Evolutionary conservation across 2,888 invertebrate genomes (phyloP), one percentile per base, ranked within the genome.

Genomic region (Chymomyza procnemis): DNA sequence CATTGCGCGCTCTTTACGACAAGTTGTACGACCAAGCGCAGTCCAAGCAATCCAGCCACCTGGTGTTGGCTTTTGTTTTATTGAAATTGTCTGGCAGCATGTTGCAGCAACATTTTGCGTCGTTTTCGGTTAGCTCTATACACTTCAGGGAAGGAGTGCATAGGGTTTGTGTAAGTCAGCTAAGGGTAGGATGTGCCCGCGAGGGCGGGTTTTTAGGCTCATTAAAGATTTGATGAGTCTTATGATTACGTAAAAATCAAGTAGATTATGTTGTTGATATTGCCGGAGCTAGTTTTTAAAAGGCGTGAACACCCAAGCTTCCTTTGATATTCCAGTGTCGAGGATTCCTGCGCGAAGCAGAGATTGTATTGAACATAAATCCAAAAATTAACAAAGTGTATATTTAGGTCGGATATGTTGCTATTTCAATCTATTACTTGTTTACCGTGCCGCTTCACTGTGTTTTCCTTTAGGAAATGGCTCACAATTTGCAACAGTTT

Each of bases 401-500:
- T 5, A 26, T 26, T 26, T 26, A 6, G 8, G 26, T 26, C 26
- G 26, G 26, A 26, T 26, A 26, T 26, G 4, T 26, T 26, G 6
- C 4, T 26, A 6, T 6, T 26, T 8, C 6, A 0, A 0, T 26
- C 60, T 62, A 30, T 56, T 48, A 62, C 63, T 54, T 56, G 62
- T 63, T 54, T 50, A 47, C 30, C 12, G 14, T 58, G 66, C 55
- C 21, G 46, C n/a, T 9, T 47, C 50, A 19, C 48, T 55, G 41
- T 59, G 16, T 12, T 48, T 65, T 52, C 57, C 62, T 67, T 57
- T 62, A 54, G 72, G 76, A 87, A 88, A 88, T 82, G 74, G 87
- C 69, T 82, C 62, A 82, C 73, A 85, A 87, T 79, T 82, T 84
- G 84, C 86, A 70, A 71, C 70, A 68, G 68, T 78, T 72, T 74